Base-by-base conservation (phyloP, 2,797 vertebrate species). In the Gymnocypris eckloni region DNA sequence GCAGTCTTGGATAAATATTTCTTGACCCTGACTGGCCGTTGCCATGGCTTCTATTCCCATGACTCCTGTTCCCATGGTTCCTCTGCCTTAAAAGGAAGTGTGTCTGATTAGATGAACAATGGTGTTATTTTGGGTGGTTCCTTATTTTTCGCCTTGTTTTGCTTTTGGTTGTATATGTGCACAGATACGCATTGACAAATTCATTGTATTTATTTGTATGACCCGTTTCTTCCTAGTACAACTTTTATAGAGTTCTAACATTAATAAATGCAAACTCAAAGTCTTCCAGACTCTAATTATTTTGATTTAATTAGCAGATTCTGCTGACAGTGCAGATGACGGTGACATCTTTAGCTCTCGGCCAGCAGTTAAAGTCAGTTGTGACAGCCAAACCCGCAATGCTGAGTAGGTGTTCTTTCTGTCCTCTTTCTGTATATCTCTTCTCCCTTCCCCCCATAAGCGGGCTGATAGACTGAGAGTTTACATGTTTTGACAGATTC, bases 61-160 rank as follows among this genome's bases (percentile, higher is more conserved):
- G 89, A 86, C 84, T 86, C 72, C 84, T 75, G 76, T 79, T 83
- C 83, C 77, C 80, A 87, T 88, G 67, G 75, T 73, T 83, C 77
- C 71, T 79, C 83, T 75, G 84, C 84, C 89, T 88, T 84, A 76
- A 85, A 88, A 88, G 90, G 89, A 92, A 90, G 88, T 91, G 89
- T 89, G 87, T 70, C 90, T 89, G 90, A 90, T 92, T 90, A 89
- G 84, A 61, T 87, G 80, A 90, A 93, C 90, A 91, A 91, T 91
- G 85, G 88, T 84, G 86, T 91, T 91, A 89, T 90, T 90, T 91
- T 86, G 89, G 78, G 85, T 86, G 88, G 87, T 90, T 91, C 89
- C 88, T 89, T 50, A 84, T 88, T 67, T 81, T 88, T 81, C 25
- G 52, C 48, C n/a, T 79, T 69, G 86, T 85, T 88, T 86, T 78